A percentile compares a stretch with the other conserved stretches of the same genome.
Evolutionary conservation across 2,888 invertebrate genomes (phyloP).

Genomic region (Drosophila longiperda): DNA sequence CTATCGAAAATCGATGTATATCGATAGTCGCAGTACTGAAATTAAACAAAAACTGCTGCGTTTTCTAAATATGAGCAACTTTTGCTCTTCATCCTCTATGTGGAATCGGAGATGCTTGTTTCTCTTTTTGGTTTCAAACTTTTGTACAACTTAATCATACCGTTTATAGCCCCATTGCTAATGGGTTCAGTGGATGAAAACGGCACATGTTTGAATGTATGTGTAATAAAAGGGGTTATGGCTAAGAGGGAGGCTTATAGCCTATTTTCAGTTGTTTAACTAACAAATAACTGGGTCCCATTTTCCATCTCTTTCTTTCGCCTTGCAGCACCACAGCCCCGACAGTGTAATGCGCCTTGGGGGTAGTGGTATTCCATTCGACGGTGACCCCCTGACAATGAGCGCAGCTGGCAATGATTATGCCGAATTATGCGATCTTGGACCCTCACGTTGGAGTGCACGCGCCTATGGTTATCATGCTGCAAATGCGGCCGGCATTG

Average conservation of each 20-base stretch:
- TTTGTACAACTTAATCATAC: not conserved
- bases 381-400: conserved; percentile 85
- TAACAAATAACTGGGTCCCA: conserved; percentile 30
- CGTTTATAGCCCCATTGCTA: not conserved
- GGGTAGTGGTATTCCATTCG: conserved; percentile 84
- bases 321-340: conserved; percentile 64
- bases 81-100: not conserved
- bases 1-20: not conserved
- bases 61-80: not conserved
- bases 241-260: not conserved
- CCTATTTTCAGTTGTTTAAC: conserved; percentile 36
- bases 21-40: not conserved
- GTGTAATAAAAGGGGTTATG: not conserved
- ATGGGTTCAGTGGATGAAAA: not conserved
- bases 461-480: conserved; percentile 84
- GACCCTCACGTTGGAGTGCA: conserved; percentile 85
- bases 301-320: not conserved
- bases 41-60: not conserved
- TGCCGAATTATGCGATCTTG: conserved; percentile 86
- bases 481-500: conserved; percentile 62
- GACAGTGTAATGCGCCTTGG: conserved; percentile 83
- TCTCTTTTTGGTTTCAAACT: not conserved
- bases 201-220: not conserved
- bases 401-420: conserved; percentile 86
- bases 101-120: not conserved